Conservation (phyloP, 1,140 invertebrate species). For the Drosophila bifasciata region DNA sequence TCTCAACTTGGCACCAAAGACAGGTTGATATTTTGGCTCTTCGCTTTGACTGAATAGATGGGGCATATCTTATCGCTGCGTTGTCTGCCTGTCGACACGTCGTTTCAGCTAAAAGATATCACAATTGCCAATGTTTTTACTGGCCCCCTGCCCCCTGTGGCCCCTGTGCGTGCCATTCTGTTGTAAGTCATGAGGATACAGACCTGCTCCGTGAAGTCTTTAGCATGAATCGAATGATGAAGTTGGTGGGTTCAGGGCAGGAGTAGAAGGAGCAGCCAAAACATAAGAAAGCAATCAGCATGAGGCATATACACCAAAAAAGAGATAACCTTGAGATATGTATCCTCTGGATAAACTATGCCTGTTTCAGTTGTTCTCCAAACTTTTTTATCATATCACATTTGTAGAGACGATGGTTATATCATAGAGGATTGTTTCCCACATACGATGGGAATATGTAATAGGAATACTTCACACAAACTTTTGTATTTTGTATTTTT, state of each 20-base stretch:
- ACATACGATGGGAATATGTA: too few species aligned
- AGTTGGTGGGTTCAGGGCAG: slow-evolving; percentile 18
- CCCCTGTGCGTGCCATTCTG: slow-evolving; percentile 63
- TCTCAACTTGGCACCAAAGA: slow-evolving; percentile 46
- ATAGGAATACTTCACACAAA: too few species aligned
- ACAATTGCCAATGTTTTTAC: slow-evolving; percentile 58
- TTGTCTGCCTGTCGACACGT: slow-evolving; percentile 73
- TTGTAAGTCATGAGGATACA: slow-evolving; percentile 60
- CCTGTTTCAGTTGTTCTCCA: slow-evolving; percentile 1
- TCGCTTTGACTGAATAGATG: slow-evolving; percentile 71
- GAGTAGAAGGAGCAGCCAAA: slow-evolving; percentile 10
- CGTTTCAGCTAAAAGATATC: slow-evolving; percentile 70
- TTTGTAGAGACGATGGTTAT: too few species aligned
- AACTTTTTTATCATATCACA: slow-evolving; percentile 15
- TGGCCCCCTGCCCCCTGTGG: slow-evolving; percentile 5
- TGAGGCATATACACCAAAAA: neutral
- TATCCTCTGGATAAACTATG: slow-evolving; percentile 33
- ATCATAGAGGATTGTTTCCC: too few species aligned
- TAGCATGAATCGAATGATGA: slow-evolving; percentile 48
- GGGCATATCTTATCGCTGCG: slow-evolving; percentile 72
- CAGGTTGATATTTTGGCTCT: slow-evolving; percentile 41
- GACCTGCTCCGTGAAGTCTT: slow-evolving; percentile 32
- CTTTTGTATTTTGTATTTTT: too few species aligned
- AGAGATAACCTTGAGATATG: slow-evolving; percentile 25
- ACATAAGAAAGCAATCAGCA: slow-evolving; percentile 22